These are phyloP conservation scores for Pristionchus japonicus DNA, from an alignment of 2,888 invertebrate genomes.

Conservation along the genomic window DNA sequence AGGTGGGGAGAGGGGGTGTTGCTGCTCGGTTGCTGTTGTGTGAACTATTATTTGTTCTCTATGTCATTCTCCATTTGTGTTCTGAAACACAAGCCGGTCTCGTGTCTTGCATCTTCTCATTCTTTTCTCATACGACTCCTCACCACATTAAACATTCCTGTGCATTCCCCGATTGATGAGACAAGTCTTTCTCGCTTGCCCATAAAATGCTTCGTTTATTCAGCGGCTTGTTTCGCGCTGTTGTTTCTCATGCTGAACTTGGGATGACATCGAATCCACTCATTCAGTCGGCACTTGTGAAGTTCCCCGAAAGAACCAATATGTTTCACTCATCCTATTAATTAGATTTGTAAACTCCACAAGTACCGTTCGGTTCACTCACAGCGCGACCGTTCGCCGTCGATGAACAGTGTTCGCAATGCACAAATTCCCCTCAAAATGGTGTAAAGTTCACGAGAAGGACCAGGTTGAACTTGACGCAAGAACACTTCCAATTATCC, in stretches of 20 bases:
- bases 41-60: background rate
- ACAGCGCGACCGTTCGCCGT: too few relatives aligned
- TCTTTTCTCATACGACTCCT: background rate
- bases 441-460: background rate
- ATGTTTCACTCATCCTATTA: too few relatives aligned
- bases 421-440: background rate
- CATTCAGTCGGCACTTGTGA: too few relatives aligned
- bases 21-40: background rate
- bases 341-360: too few relatives aligned
- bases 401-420: too few relatives aligned
- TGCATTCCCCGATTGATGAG: background rate
- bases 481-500: slow-evolving; percentile 20
- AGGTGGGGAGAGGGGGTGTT: background rate
- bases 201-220: slow-evolving; percentile 8
- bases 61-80: background rate
- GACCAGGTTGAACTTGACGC: too few relatives aligned
- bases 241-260: background rate
- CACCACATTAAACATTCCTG: background rate
- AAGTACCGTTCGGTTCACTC: too few relatives aligned
- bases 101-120: background rate
- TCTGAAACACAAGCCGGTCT: background rate
- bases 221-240: background rate
- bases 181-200: background rate
- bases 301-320: too few relatives aligned
- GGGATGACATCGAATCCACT: too few relatives aligned